These are phyloP conservation scores for Fukomys damarensis DNA, from an alignment of 2,113 vertebrate species.

Conservation along the genomic window DNA sequence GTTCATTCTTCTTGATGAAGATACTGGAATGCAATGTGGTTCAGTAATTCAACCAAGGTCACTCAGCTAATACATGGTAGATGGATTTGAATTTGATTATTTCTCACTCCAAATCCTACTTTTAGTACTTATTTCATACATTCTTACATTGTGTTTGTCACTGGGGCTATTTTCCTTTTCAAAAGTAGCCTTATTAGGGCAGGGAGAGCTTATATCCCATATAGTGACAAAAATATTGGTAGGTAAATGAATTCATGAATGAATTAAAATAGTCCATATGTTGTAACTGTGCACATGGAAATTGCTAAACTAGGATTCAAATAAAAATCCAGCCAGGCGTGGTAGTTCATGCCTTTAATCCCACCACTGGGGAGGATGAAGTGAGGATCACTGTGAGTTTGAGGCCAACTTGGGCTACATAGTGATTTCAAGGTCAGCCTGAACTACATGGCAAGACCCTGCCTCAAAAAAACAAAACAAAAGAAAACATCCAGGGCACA, in stretches of 20 bases:
- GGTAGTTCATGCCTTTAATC: background rate
- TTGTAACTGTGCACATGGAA: background rate
- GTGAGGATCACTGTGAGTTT: background rate
- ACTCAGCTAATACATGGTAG: background rate
- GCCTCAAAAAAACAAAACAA: background rate
- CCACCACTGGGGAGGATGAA: background rate
- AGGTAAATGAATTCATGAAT: background rate
- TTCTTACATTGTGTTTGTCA: background rate
- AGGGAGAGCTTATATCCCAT: background rate
- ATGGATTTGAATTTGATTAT: background rate
- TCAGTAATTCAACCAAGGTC: background rate
- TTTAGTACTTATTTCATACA: background rate
- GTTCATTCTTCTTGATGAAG: background rate
- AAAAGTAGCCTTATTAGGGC: background rate
- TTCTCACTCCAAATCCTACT: background rate
- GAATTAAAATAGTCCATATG: constrained; percentile 5
- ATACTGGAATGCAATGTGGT: background rate
- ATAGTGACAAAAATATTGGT: constrained; percentile 19
- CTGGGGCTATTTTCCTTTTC: background rate
- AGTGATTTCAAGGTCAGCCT: background rate
- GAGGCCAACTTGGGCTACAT: background rate
- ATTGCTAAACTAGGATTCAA: background rate
- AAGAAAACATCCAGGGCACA: background rate
- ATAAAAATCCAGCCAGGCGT: background rate
- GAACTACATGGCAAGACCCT: background rate